Evolutionary conservation across 2,888 invertebrate species (phyloP).

Genomic region (Stenchaetothrips biformis): DNA sequence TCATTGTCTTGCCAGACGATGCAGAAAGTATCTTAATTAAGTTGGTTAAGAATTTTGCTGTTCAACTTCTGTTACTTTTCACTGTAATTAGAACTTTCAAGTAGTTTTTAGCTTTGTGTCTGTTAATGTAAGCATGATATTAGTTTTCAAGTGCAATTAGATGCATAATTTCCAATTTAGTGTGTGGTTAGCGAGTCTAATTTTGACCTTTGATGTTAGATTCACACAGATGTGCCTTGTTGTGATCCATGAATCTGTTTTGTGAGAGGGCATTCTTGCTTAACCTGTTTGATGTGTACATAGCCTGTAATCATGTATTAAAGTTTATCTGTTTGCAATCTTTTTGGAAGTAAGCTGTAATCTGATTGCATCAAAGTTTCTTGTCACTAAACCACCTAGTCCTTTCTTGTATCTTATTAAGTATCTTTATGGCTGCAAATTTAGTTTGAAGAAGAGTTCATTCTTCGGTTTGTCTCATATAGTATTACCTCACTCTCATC

Average conservation of each 20-base stretch:
- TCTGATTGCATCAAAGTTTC: conserved; percentile 1
- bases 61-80: background rate
- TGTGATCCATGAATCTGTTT: too few species aligned
- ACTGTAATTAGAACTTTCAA: background rate
- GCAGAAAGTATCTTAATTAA: conserved; percentile 87
- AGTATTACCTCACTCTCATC: background rate
- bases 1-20: conserved; percentile 86
- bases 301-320: background rate
- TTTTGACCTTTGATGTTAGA: too few species aligned
- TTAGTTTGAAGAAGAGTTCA: background rate
- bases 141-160: background rate
- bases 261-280: too few species aligned
- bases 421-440: background rate
- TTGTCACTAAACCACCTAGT: conserved; percentile 8
- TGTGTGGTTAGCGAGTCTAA: too few species aligned
- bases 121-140: background rate
- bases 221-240: too few species aligned
- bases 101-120: background rate
- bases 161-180: too few species aligned
- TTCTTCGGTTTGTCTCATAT: background rate
- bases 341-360: background rate
- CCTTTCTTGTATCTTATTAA: background rate
- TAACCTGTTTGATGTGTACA: background rate
- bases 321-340: background rate
- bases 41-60: background rate